Evolutionary conservation across 2,888 invertebrate species (phyloP).

Genomic region (Euproctis similis): DNA sequence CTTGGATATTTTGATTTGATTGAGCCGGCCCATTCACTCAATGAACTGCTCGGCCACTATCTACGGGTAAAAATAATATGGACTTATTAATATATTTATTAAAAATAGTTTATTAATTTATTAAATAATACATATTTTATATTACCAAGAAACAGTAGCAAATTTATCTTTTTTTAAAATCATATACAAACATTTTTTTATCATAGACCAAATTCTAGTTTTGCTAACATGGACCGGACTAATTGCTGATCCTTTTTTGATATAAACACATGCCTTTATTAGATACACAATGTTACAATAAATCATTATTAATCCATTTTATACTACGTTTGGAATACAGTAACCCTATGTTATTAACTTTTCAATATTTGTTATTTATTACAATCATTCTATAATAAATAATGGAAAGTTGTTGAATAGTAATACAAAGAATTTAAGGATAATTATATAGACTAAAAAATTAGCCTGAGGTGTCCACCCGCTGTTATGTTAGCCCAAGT

Average conservation of each 20-base stretch:
- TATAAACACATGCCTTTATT: slow-evolving; percentile 10
- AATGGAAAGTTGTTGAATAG: neutral
- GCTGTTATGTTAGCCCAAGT: slow-evolving; percentile 17
- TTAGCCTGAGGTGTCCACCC: slow-evolving; percentile 39
- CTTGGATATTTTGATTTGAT: no score
- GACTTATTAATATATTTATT: no score
- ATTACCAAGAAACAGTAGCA: no score
- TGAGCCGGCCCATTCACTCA: no score
- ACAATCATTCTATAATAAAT: slow-evolving; percentile 11
- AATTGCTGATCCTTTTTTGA: slow-evolving; percentile 20
- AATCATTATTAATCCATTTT: slow-evolving; percentile 18
- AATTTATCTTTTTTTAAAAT: no score
- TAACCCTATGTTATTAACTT: slow-evolving; percentile 39
- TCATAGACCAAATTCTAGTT: no score
- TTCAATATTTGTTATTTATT: slow-evolving; percentile 37
- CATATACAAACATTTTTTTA: no score
- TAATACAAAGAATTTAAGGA: slow-evolving; percentile 28
- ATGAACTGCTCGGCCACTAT: no score
- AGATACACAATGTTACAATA: slow-evolving; percentile 10
- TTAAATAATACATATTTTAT: no score
- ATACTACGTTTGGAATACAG: no score
- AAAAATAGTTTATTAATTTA: no score
- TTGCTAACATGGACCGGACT: slow-evolving; percentile 8
- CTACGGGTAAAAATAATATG: no score
- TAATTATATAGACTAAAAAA: slow-evolving; percentile 30